Conservation (phyloP, 2,113 vertebrate genomes). For the Nettapus auritus region DNA sequence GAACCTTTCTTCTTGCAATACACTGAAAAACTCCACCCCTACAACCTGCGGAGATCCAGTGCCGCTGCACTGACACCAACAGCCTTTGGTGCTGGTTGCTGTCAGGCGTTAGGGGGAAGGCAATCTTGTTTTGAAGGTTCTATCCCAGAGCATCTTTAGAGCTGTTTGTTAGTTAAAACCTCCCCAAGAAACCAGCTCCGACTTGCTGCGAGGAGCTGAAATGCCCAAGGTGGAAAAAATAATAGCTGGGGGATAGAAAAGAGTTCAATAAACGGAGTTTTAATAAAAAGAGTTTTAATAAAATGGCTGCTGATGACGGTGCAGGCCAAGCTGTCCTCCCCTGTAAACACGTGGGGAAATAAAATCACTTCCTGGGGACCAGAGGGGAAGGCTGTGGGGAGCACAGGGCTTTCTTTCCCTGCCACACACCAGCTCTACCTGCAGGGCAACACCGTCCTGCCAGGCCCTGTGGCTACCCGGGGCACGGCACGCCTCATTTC, state of each 20-base stretch:
- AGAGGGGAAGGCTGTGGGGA: fast-evolving
- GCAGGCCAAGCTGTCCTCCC: background rate
- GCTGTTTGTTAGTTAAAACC: background rate
- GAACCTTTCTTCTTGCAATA: background rate
- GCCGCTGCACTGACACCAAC: background rate
- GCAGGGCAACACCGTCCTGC: background rate
- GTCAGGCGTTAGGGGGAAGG: too few relatives aligned
- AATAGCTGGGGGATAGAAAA: fast-evolving
- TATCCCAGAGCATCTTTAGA: too few relatives aligned
- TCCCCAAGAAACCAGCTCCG: background rate
- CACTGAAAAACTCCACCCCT: background rate
- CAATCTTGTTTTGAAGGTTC: too few relatives aligned
- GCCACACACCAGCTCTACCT: background rate
- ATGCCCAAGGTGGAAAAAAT: background rate
- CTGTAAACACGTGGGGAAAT: fast-evolving
- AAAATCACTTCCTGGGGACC: background rate
- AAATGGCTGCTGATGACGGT: fast-evolving
- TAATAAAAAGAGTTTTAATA: background rate
- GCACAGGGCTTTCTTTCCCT: background rate
- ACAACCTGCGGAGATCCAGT: background rate
- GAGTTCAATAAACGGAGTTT: background rate
- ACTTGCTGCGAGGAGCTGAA: background rate
- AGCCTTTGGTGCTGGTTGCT: background rate
- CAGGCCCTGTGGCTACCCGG: too few relatives aligned
- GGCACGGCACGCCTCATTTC: fast-evolving